Conservation (phyloP, 2,113 vertebrate genomes). For the Ifrita kowaldi region DNA sequence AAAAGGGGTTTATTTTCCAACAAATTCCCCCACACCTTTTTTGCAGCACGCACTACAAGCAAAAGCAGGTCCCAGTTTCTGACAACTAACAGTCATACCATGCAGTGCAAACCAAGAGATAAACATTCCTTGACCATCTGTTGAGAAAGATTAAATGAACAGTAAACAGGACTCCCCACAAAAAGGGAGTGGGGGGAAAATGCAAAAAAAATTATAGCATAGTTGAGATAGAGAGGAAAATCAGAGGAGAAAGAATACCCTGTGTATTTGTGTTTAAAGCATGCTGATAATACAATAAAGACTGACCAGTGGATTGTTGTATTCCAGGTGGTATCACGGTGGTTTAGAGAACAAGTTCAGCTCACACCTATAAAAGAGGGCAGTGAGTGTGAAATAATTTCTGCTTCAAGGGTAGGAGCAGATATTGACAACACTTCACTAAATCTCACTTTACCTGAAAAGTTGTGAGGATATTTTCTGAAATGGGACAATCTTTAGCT, state of each 20-base stretch:
- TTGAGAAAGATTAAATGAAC: background rate
- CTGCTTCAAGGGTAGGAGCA: background rate
- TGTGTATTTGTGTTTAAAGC: background rate
- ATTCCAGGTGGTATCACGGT: background rate
- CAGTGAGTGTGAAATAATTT: background rate
- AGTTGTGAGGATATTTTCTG: background rate
- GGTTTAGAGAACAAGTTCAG: background rate
- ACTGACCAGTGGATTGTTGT: background rate
- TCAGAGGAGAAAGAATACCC: background rate
- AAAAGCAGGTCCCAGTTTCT: background rate
- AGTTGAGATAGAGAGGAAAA: background rate
- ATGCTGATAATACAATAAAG: background rate
- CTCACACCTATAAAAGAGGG: background rate
- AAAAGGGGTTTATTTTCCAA: background rate
- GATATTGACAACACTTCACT: background rate
- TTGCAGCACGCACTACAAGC: too few species aligned
- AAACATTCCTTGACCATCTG: background rate
- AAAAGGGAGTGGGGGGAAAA: fast-evolving
- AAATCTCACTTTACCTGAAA: background rate
- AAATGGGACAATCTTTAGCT: background rate
- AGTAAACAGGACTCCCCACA: background rate
- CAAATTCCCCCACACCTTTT: background rate
- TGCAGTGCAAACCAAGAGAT: fast-evolving
- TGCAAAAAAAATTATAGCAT: background rate
- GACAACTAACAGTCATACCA: background rate